Percentiles rank a stretch among this genome's conserved stretches.
Conservation (phyloP, 2,888 invertebrate genomes). For the Philhelius pedissequus region DNA sequence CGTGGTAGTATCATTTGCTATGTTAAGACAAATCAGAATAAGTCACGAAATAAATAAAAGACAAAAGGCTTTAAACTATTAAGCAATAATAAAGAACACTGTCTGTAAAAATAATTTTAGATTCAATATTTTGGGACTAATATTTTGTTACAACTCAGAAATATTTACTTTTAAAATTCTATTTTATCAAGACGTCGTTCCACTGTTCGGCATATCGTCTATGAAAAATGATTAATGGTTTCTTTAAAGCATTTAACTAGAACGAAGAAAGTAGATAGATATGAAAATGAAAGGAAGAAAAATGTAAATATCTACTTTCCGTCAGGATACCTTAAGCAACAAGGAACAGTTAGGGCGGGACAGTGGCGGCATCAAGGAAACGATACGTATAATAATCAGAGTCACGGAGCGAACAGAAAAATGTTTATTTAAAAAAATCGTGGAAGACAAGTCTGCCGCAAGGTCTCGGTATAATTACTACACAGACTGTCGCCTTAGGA, state of each 20-base stretch:
- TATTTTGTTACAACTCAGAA: too few relatives aligned
- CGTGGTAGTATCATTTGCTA: too few relatives aligned
- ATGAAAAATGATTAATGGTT: conserved; percentile 62
- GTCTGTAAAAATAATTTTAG: too few relatives aligned
- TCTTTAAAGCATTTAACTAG: conserved; percentile 56
- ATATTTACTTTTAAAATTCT: neutral
- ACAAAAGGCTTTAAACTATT: too few relatives aligned
- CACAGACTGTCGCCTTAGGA: conserved; percentile 61
- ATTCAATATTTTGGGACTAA: too few relatives aligned
- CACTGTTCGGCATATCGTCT: neutral
- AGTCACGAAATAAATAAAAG: too few relatives aligned
- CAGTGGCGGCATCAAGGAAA: neutral
- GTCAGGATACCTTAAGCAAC: neutral
- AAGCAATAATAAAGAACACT: too few relatives aligned
- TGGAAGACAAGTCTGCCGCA: conserved; percentile 56
- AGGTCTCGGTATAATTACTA: conserved; percentile 61
- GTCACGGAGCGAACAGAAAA: neutral
- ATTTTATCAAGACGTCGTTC: neutral
- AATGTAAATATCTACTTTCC: conserved; percentile 11
- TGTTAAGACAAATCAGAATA: too few relatives aligned
- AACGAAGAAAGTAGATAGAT: conserved; percentile 1
- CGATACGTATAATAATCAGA: neutral
- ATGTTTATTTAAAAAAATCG: neutral
- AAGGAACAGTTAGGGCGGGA: neutral
- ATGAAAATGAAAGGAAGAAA: neutral